Conservation (phyloP, 2,888 invertebrate genomes). For the Bhutanitis thaidina region DNA sequence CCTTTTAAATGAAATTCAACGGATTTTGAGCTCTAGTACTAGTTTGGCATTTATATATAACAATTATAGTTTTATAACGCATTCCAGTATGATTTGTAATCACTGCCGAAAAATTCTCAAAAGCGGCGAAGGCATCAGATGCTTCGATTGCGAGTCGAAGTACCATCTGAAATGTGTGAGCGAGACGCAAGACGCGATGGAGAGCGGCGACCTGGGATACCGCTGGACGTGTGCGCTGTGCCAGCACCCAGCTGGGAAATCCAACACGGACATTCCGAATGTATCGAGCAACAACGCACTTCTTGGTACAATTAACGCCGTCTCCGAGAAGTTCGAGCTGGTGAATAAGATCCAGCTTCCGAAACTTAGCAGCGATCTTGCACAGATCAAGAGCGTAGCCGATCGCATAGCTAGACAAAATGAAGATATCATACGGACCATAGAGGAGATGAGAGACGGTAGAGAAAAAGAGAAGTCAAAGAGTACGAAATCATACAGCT, state of each 20-base stretch:
- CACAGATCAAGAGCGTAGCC: conserved; percentile 44
- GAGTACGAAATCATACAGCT: conserved; percentile 22
- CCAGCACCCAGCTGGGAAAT: conserved; percentile 34
- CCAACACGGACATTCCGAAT: conserved; percentile 21
- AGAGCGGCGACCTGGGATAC: conserved; percentile 43
- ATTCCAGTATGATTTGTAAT: conserved; percentile 45
- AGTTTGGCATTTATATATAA: too few species aligned
- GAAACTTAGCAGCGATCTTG: conserved; percentile 50
- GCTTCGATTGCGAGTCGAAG: conserved; percentile 42
- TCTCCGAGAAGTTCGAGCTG: conserved; percentile 57
- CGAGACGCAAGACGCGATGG: conserved; percentile 32
- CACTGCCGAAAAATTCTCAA: conserved; percentile 44
- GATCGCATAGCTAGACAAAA: conserved; percentile 54
- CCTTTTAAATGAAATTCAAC: too few species aligned
- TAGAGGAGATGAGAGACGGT: conserved; percentile 38
- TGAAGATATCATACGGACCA: conserved; percentile 45
- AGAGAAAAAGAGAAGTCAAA: conserved; percentile 25
- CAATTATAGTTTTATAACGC: not conserved
- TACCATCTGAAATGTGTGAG: conserved; percentile 38
- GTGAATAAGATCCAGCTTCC: conserved; percentile 63
- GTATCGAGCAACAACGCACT: conserved; percentile 19
- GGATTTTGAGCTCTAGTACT: too few species aligned
- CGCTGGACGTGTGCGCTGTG: conserved; percentile 57
- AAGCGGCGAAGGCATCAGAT: conserved; percentile 40
- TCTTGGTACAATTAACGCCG: conserved; percentile 35